Evolutionary conservation across 2,797 vertebrate species (phyloP).

Genomic region (Echeneis naucrates): DNA sequence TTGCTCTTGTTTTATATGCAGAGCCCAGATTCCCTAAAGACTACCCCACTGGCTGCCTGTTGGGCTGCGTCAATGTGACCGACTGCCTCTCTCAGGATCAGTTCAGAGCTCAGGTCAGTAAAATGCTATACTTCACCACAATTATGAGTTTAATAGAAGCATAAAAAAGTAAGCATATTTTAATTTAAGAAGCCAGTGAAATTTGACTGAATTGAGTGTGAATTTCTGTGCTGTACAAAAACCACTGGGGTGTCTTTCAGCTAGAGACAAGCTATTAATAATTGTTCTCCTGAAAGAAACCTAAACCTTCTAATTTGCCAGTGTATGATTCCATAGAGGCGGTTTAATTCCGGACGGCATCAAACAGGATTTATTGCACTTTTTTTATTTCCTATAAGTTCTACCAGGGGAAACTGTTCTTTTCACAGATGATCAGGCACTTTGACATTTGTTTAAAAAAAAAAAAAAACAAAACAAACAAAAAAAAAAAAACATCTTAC

Average conservation of each 20-base stretch:
- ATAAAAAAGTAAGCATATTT: too few relatives aligned
- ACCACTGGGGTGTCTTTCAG: background rate
- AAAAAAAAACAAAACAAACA: too few relatives aligned
- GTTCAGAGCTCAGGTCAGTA: constrained; percentile 92
- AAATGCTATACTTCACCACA: background rate
- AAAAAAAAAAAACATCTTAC: too few relatives aligned
- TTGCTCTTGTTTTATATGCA: constrained; percentile 63
- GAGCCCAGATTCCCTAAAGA: constrained; percentile 87
- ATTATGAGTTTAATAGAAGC: background rate
- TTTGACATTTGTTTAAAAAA: background rate
- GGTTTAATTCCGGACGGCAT: background rate
- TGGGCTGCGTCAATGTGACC: constrained; percentile 91
- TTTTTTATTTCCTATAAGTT: background rate
- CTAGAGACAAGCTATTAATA: background rate
- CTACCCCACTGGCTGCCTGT: constrained; percentile 94
- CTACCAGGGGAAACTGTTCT: background rate
- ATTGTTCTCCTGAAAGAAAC: background rate
- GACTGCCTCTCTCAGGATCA: constrained; percentile 95
- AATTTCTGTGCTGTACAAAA: background rate
- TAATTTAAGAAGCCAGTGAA: background rate
- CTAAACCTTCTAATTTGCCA: background rate
- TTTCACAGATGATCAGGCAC: background rate
- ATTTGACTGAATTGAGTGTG: background rate
- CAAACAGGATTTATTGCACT: background rate
- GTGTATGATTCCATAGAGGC: background rate